Conservation (phyloP, 2,113 vertebrate genomes). For the Apodemus speciosus region DNA sequence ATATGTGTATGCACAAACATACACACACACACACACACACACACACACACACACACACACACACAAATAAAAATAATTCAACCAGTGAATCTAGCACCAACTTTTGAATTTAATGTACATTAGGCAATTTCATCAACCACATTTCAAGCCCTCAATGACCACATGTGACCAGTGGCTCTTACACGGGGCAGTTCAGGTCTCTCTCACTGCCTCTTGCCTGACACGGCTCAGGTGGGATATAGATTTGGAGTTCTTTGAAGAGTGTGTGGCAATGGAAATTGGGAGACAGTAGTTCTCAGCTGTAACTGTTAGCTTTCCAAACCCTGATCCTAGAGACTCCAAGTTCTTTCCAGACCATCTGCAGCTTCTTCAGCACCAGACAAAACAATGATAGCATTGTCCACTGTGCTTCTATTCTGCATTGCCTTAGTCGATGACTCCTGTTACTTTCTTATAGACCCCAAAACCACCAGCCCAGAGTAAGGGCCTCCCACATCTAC, state of each 20-base stretch:
- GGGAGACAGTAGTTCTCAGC: not conserved
- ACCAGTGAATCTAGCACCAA: not conserved
- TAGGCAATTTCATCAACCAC: not conserved
- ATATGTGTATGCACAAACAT: not conserved
- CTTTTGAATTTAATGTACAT: slow-evolving; percentile 31
- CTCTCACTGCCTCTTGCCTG: not conserved
- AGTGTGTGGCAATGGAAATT: not conserved
- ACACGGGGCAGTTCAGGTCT: not conserved
- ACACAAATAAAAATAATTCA: not conserved
- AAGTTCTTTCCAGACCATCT: slow-evolving; percentile 8
- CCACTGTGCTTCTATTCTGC: not conserved
- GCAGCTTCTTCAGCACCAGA: not conserved
- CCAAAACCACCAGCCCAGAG: not conserved
- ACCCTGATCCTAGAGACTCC: not conserved
- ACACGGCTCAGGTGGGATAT: not conserved
- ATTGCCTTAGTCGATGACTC: not conserved
- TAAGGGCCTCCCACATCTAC: not conserved
- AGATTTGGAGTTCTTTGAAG: not conserved
- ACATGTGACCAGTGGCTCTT: not conserved
- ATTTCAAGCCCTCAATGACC: not conserved
- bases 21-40: not conserved
- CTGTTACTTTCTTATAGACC: not conserved
- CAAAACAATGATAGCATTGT: not conserved
- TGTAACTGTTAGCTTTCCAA: not conserved
- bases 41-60: too few relatives aligned